These are phyloP conservation scores for Agrilus planipennis DNA, from an alignment of 1,140 invertebrate species.

Conservation along the genomic window DNA sequence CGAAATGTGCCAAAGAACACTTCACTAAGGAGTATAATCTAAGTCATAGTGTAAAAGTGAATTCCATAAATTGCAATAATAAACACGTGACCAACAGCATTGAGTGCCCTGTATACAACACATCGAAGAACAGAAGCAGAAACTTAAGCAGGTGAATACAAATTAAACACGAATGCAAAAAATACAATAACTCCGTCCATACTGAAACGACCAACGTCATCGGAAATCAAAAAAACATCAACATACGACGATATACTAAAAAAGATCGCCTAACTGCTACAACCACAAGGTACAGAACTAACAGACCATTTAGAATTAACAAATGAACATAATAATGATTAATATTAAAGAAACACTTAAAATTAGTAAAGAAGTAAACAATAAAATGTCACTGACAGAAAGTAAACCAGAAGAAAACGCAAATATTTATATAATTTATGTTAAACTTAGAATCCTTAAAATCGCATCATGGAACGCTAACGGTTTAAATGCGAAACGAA, in stretches of 20 bases:
- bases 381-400: not conserved
- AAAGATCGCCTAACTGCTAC: too few relatives aligned
- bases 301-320: not conserved
- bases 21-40: slow-evolving; percentile 23
- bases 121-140: not conserved
- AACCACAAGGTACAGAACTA: too few relatives aligned
- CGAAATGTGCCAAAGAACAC: slow-evolving; percentile 29
- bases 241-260: too few relatives aligned
- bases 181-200: not conserved
- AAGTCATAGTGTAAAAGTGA: slow-evolving; percentile 12
- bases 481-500: slow-evolving; percentile 1
- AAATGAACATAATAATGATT: slow-evolving; percentile 2
- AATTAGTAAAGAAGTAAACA: not conserved
- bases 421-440: slow-evolving; percentile 1
- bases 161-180: not conserved
- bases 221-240: not conserved
- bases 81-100: slow-evolving; percentile 1
- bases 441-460: not conserved
- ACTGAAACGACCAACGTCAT: not conserved
- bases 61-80: slow-evolving; percentile 20
- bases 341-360: slow-evolving; percentile 2
- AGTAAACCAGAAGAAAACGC: not conserved
- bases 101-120: slow-evolving; percentile 2
- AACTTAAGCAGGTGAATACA: not conserved
- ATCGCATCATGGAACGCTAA: slow-evolving; percentile 6